Evolutionary conservation across 2,113 vertebrate species (phyloP).

Genomic region (Triplophysa tibetana): DNA sequence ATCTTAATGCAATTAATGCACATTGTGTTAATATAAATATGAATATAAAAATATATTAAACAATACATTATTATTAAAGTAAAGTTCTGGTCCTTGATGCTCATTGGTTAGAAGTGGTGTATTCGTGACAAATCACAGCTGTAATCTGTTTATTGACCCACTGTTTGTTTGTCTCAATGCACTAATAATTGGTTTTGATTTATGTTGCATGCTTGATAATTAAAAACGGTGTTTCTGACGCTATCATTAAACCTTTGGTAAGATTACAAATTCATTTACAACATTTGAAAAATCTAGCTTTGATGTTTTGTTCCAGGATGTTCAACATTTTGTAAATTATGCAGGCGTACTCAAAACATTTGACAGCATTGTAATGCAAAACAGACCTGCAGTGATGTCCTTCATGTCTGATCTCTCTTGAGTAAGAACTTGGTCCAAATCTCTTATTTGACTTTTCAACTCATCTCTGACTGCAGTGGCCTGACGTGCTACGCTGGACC

Average conservation of each 20-base stretch:
- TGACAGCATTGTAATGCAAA: not conserved
- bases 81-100: no score
- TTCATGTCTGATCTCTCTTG: conserved; percentile 64
- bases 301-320: not conserved
- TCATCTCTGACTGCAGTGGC: conserved; percentile 62
- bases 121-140: no score
- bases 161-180: no score
- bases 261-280: no score
- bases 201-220: no score
- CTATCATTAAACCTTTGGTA: no score
- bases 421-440: conserved; percentile 67
- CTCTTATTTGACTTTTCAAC: conserved; percentile 63
- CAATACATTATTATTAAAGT: not conserved
- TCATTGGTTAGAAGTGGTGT: no score
- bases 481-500: conserved; percentile 57
- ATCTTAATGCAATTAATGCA: conserved; percentile 60
- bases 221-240: no score
- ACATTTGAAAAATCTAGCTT: no score
- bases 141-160: no score
- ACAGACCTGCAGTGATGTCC: conserved; percentile 72
- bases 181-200: no score
- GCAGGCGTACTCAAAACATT: not conserved
- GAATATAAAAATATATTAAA: not conserved
- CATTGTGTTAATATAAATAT: not conserved
- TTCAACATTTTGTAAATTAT: not conserved